Percentiles rank a stretch among this genome's conserved stretches.
phyloP scores from a whole-genome alignment of 2,888 invertebrate species.

The Heteromurus nitidus region DNA sequence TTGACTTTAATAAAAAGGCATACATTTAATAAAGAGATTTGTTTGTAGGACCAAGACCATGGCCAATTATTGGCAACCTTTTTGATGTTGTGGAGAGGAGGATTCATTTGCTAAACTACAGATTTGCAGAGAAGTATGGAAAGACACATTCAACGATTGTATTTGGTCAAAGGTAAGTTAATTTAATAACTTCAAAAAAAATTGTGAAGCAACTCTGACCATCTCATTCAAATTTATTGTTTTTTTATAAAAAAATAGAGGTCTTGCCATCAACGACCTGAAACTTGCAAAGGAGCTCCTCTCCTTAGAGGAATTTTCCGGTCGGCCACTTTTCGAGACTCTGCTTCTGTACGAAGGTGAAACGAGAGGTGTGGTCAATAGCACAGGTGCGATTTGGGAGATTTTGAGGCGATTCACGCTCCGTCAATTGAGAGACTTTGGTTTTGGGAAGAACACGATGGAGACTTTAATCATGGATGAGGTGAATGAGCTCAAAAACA shows the following conservation, averaged over 20 bases:
- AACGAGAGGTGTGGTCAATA: constrained; percentile 28
- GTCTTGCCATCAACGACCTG: constrained; percentile 6
- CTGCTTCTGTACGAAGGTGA: constrained; percentile 36
- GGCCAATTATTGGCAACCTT: constrained; percentile 27
- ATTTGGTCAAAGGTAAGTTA: no score
- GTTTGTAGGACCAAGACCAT: constrained; percentile 10
- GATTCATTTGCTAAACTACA: neutral
- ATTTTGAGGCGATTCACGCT: constrained; percentile 39
- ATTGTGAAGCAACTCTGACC: no score
- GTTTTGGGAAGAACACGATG: constrained; percentile 43
- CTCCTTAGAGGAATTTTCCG: constrained; percentile 25
- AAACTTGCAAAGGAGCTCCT: constrained; percentile 35
- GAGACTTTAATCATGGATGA: constrained; percentile 54
- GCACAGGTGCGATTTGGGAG: constrained; percentile 41
- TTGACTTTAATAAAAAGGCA: neutral
- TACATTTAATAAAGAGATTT: neutral
- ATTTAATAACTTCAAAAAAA: constrained; percentile 25
- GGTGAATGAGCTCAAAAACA: constrained; percentile 10
- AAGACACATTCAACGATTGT: no score
- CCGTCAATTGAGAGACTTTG: constrained; percentile 42
- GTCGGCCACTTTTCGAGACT: constrained; percentile 26
- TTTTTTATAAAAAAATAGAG: constrained; percentile 21
- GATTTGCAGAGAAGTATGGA: constrained; percentile 40
- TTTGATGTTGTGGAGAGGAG: constrained; percentile 18
- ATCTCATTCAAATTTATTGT: no score